A percentile compares a stretch with the other conserved stretches of the same genome.
Evolutionary conservation across 2,113 vertebrate species (phyloP).

Genomic region (Phrynocephalus versicolor): DNA sequence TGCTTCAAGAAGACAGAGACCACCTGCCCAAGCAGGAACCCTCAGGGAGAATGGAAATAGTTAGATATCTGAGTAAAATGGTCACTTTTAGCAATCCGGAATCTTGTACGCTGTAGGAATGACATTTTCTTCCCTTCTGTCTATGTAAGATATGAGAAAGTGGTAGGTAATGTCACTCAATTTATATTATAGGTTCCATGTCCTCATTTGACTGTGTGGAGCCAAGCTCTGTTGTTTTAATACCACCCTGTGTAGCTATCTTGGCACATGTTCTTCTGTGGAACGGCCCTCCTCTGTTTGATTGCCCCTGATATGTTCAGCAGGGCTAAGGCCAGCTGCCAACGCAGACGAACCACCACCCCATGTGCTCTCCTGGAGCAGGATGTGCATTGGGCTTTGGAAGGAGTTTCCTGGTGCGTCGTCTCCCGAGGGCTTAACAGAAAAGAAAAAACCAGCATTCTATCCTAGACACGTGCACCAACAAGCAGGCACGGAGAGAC

Average conservation of each 20-base stretch:
- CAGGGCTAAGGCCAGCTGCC: conserved; percentile 33
- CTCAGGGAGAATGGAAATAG: neutral
- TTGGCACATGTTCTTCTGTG: neutral
- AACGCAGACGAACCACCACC: conserved; percentile 34
- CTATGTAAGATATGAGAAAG: accelerated
- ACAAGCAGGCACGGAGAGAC: conserved; percentile 66
- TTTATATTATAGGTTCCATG: neutral
- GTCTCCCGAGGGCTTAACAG: conserved; percentile 51
- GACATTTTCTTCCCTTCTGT: neutral
- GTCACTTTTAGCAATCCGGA: neutral
- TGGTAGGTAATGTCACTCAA: neutral
- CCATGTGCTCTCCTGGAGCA: conserved; percentile 23
- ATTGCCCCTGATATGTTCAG: conserved; percentile 13
- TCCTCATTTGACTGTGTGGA: neutral
- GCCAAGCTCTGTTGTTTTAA: conserved; percentile 15
- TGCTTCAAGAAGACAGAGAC: neutral
- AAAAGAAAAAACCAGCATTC: conserved; percentile 41
- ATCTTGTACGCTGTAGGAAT: accelerated
- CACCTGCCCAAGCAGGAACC: too few relatives aligned
- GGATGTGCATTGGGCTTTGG: conserved; percentile 43
- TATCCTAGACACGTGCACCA: conserved; percentile 71
- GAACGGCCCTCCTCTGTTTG: neutral
- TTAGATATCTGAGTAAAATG: too few relatives aligned
- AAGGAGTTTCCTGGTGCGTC: conserved; percentile 53
- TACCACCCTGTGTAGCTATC: conserved; percentile 6